Base-by-base conservation (phyloP, 2,797 vertebrate species). In the Ciconia nigra region DNA sequence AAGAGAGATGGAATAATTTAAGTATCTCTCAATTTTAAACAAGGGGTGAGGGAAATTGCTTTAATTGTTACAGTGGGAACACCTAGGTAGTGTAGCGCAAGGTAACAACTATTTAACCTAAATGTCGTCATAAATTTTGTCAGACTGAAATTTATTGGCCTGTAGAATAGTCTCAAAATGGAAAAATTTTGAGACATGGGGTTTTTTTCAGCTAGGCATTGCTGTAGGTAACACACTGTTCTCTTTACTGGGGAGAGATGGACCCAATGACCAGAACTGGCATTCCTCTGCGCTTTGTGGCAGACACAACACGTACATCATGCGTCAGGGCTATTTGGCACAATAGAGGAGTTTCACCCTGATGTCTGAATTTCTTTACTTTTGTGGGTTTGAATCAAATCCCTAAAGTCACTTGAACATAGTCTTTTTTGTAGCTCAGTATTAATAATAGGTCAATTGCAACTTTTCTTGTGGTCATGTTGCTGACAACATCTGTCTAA, bases 401-500 rank as follows among this genome's bases (percentile, higher is more conserved):
- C 67, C n/a, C 62, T 82, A 9, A 69, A 77, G 83, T 92, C 83
- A 20, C 72, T 95, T 95, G 81, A 79, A 76, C 67, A 62, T 25
- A 41, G 47, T 2, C 21, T n/a, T 35, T 49, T 94, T 83, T 67
- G 73, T 87, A 93, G 87, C 73, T 90, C 84, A 28, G 88, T 85
- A 74, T 95, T 96, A 95, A 96, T 94, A 98, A 98, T 97, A 94
- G 98, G 96, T 88, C 92, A 96, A 98, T 98, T 96, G 90, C 94
- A 96, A 96, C 98, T 99, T 99, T 98, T 97, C 98, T 96, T 98
- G 98, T 98, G 98, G 98, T 98, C 89, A 1, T 54, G 58, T 98
- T 94, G 93, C 96, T 98, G 98, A 98, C 96, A 98, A 96, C 98
- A 98, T 98, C 98, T 98, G 97, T 97, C 98, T 98, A 96, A 97